phyloP scores from a whole-genome alignment of 2,888 invertebrate genomes.

The Macrophya annulata region DNA sequence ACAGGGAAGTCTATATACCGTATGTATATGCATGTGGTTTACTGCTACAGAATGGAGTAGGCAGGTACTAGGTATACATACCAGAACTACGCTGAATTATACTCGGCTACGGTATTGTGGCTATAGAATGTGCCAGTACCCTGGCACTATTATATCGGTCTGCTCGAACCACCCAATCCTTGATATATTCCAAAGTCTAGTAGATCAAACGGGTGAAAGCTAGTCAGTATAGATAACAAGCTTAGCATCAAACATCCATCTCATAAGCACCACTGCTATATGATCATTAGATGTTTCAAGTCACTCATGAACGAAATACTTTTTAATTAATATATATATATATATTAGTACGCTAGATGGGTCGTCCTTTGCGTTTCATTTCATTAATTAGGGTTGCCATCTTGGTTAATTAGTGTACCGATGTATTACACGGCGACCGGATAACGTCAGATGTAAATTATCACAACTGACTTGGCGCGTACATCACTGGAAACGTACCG shows the following conservation, averaged over 20 bases:
- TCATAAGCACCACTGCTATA: background rate
- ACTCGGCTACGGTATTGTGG: conserved; percentile 48
- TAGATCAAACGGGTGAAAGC: conserved; percentile 16
- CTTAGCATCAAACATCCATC: background rate
- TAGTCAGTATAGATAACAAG: conserved; percentile 31
- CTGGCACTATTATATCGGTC: background rate
- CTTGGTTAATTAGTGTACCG: conserved; percentile 23
- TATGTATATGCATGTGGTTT: conserved; percentile 69
- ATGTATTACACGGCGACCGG: background rate
- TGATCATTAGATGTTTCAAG: conserved; percentile 8
- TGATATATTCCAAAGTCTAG: conserved; percentile 40
- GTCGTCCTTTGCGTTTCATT: background rate
- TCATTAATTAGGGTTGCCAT: background rate
- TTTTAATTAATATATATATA: background rate
- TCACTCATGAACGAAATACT: background rate
- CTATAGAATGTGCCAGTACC: conserved; percentile 39
- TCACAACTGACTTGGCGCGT: background rate
- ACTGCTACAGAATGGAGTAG: conserved; percentile 71
- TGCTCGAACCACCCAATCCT: conserved; percentile 1
- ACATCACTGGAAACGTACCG: background rate
- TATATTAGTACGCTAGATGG: background rate
- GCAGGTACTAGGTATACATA: conserved; percentile 70
- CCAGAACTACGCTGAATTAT: conserved; percentile 74
- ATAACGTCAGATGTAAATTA: conserved; percentile 21
- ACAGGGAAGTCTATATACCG: conserved; percentile 51